A percentile compares a stretch with the other conserved stretches of the same genome.
These are phyloP conservation scores for Chymomyza procnemis DNA, from an alignment of 2,888 invertebrate species.

Conservation along the genomic window DNA sequence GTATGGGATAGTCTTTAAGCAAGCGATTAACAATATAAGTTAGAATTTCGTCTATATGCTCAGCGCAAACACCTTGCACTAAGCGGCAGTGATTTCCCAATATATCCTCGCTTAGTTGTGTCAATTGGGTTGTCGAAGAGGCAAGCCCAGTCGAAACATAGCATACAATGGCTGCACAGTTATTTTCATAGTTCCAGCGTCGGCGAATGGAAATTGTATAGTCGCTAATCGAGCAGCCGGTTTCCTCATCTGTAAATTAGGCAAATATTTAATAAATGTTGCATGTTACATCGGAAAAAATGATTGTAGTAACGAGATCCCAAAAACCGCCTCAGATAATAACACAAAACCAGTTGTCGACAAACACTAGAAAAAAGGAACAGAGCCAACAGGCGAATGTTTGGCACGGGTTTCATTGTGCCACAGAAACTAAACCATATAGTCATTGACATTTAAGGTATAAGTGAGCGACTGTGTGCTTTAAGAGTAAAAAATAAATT, in stretches of 20 bases:
- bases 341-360: too few species aligned
- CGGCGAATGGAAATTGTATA: constrained; percentile 90
- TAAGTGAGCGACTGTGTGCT: too few species aligned
- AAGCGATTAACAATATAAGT: constrained; percentile 80
- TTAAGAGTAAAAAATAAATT: too few species aligned
- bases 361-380: too few species aligned
- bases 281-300: too few species aligned
- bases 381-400: too few species aligned
- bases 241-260: constrained; percentile 86
- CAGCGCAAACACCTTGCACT: constrained; percentile 78
- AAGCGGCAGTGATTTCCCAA: constrained; percentile 74
- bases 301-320: too few species aligned
- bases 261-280: not conserved
- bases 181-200: constrained; percentile 93
- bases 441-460: too few species aligned
- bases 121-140: constrained; percentile 78
- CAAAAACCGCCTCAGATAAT: too few species aligned
- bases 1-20: constrained; percentile 79
- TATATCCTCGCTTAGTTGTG: constrained; percentile 78
- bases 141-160: constrained; percentile 84
- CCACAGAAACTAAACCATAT: too few species aligned
- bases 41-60: constrained; percentile 81
- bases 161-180: constrained; percentile 91
- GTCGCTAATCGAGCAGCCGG: constrained; percentile 90
- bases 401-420: too few species aligned